Evolutionary conservation across 2,797 vertebrate genomes (phyloP), one percentile per base, ranked within the genome.

Genomic region (Diceros bicornis): DNA sequence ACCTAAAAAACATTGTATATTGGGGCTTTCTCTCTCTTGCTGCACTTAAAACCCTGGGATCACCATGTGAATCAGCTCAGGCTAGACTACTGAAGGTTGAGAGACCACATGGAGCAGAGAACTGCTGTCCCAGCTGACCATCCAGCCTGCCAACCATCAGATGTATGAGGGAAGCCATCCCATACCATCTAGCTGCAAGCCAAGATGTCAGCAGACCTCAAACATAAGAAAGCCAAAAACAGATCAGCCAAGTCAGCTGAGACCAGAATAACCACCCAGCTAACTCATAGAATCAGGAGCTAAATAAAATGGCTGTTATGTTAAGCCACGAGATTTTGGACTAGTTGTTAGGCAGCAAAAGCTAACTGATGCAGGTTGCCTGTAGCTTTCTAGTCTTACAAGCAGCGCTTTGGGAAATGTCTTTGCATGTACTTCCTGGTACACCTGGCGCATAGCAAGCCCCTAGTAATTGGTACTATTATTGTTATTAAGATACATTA

Each of bases 241-340:
- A 16, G 18, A 25, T 71, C 59, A 64, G 10, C 34, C 66, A 72
- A 86, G 20, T 52, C 62, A 25, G n/a, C 41, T 32, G 18, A 27
- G 89, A 50, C 61, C 6, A 41, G 74, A 94, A 62, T 25, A 92
- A 34, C 3, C 6, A 89, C 32, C 4, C 32, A 5, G 41, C 7
- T 32, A 78, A 29, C 11, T 86, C 71, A 52, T 4, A 79, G 64
- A 75, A 44, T 57, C 52, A 17, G 7, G 14, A 66, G 14, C 47
- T 85, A 75, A 82, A 89, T 93, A 78, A 87, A 86, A 52, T 29
- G 34, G 50, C 37, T 34, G 52, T 23, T 62, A 18, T 78, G 69
- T 78, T 34, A 92, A 72, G 4, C 12, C 55, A 52, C 13, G 20
- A 64, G 23, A 62, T 44, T 83, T 78, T 57, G 55, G 41, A 89